Conservation (phyloP, 2,797 vertebrate species). For the Peromyscus attwateri region DNA sequence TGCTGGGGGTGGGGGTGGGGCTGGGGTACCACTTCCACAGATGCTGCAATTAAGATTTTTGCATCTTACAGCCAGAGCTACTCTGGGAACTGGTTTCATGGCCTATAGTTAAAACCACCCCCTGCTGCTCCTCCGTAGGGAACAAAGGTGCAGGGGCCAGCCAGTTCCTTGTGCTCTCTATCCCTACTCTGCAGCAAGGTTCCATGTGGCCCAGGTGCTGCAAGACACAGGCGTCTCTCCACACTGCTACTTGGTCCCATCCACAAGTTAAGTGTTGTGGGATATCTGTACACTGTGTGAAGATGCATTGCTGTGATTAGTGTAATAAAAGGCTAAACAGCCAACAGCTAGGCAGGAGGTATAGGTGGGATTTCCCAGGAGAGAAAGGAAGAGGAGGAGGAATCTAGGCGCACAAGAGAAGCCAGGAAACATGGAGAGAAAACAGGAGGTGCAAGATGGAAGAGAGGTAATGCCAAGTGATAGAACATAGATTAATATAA, state of each 20-base stretch:
- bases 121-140: neutral
- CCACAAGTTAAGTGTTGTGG: neutral
- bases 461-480: neutral
- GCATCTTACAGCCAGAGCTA: neutral
- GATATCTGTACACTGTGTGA: neutral
- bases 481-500: neutral
- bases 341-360: neutral
- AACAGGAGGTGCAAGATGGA: neutral
- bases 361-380: neutral
- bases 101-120: neutral
- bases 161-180: neutral
- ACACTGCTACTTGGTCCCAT: neutral
- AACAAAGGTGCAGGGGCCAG: neutral
- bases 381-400: neutral
- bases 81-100: neutral
- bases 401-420: neutral
- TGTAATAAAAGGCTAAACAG: neutral
- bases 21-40: neutral
- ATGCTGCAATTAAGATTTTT: neutral
- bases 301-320: neutral
- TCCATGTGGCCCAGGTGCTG: neutral
- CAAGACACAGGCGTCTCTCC: accelerated
- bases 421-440: neutral
- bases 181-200: neutral
- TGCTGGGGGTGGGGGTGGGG: neutral